Evolutionary conservation across 2,888 invertebrate genomes (phyloP), one percentile per base, ranked within the genome.

Genomic region (Beris morrisii): DNA sequence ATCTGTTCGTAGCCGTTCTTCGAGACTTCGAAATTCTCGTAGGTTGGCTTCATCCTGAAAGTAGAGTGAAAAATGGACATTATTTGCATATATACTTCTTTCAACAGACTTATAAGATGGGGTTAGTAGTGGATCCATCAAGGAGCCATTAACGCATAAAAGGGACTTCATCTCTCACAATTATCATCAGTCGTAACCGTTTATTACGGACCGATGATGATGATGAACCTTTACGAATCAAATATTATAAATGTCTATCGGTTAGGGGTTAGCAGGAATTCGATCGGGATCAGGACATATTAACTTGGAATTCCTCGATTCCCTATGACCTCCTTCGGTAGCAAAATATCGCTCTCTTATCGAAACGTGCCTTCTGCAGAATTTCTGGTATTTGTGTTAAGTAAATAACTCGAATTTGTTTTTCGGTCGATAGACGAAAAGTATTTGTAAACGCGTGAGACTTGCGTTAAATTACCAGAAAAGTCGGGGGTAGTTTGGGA

Each of bases 1-100:
- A 80, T 80, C 61, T 79, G 79, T 2, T 77, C 78, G 52, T 75
- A 75, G 7, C 79, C 77, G 61, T 79, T 76, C 67, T 74, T 74
- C 50, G 73, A 70, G 65, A 73, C 71, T 70, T 81, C 79, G 32
- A 80, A 79, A 58, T 79, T 78, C 69, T 81, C 79, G 66, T 77
- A 73, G 30, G 71, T 71, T 30, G 72, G 73, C n/a, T 73, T 73
- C 5, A 72, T 64, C 44, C 72, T 73, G 69, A 38, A 71, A 70
- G 31, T 3, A 53, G 11, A 59, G 6, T 22, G 22, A 22, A 22
- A 11, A 11, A 55, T 9, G 3, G 9, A 38, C 38, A 9, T 38
- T 48, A 59, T 59, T 59, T 59, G 59, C 59, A 59, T 59, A 59
- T 31, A 22, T 2, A 22, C 22, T 38, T 38, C 5, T 9, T 38